Evolutionary conservation across 2,797 vertebrate species (phyloP).

Genomic region (Sylvia borin): DNA sequence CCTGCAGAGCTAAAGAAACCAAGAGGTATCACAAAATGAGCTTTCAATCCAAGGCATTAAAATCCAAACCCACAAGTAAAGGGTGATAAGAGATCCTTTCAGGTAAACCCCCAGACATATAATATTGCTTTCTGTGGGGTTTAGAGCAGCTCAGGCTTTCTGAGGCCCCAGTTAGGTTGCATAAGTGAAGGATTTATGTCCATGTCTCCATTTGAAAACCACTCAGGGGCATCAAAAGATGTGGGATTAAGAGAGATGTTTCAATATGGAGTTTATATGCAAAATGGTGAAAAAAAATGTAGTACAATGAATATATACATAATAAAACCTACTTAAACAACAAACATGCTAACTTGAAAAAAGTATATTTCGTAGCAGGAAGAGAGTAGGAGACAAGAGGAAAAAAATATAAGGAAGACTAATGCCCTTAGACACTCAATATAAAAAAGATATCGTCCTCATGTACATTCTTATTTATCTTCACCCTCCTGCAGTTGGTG

Average conservation of each 20-base stretch:
- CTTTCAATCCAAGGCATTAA: neutral
- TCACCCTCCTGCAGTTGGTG: neutral
- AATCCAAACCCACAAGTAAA: neutral
- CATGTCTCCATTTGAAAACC: neutral
- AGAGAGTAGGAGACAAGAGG: neutral
- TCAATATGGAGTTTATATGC: neutral
- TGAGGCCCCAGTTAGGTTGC: neutral
- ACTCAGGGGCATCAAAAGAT: neutral
- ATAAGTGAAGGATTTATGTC: neutral
- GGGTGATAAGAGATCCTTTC: neutral
- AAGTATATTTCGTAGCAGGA: neutral
- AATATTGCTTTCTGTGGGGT: neutral
- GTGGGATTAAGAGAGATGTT: neutral
- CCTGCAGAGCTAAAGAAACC: neutral
- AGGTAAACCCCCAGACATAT: neutral
- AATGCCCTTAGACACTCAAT: conserved; percentile 2
- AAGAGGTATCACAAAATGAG: neutral
- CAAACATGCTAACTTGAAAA: neutral
- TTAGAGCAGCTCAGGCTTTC: neutral
- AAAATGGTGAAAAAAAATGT: neutral
- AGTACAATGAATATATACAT: neutral
- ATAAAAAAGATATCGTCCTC: conserved; percentile 14
- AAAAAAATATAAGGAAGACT: neutral
- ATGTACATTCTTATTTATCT: conserved; percentile 32
- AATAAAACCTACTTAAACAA: neutral